A percentile compares a stretch with the other conserved stretches of the same genome.
phyloP scores from a whole-genome alignment of 2,113 vertebrate species.

The Hemibagrus wyckioides region DNA sequence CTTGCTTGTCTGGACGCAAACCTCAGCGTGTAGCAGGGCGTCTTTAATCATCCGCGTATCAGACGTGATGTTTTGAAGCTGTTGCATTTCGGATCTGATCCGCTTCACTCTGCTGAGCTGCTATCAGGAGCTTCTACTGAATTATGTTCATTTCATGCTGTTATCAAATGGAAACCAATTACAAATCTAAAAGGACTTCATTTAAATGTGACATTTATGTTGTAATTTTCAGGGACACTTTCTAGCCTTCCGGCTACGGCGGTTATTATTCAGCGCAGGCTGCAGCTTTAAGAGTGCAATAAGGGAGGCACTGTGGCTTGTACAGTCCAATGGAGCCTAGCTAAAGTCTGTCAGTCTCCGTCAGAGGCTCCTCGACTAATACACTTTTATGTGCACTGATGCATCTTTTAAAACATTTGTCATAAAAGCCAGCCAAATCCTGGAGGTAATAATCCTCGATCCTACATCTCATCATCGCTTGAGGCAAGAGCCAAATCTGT shows the following conservation, averaged over 20 bases:
- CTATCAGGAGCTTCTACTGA: not conserved
- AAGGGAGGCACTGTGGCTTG: not conserved
- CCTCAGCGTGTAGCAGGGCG: too few relatives aligned
- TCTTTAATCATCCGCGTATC: not conserved
- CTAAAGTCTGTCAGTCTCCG: constrained; percentile 52
- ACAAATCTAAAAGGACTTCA: not conserved
- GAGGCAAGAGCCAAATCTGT: constrained; percentile 34
- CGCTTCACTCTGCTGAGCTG: not conserved
- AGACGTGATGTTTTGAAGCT: not conserved
- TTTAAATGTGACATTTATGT: not conserved
- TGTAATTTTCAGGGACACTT: not conserved
- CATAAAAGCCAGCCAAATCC: constrained; percentile 60
- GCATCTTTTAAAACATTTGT: constrained; percentile 64
- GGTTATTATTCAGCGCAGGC: constrained; percentile 9
- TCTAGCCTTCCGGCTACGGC: not conserved
- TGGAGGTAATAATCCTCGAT: constrained; percentile 56
- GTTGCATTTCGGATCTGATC: not conserved
- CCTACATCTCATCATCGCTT: constrained; percentile 52
- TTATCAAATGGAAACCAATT: not conserved
- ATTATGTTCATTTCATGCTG: not conserved
- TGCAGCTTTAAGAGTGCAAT: not conserved
- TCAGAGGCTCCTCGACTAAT: constrained; percentile 58
- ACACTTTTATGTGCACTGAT: constrained; percentile 69
- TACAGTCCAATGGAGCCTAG: constrained; percentile 32
- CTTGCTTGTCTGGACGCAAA: not conserved